Percentiles rank a stretch among this genome's conserved stretches.
These are phyloP conservation scores for Hippocampus guttulatus DNA, from an alignment of 2,113 vertebrate genomes.

Conservation along the genomic window DNA sequence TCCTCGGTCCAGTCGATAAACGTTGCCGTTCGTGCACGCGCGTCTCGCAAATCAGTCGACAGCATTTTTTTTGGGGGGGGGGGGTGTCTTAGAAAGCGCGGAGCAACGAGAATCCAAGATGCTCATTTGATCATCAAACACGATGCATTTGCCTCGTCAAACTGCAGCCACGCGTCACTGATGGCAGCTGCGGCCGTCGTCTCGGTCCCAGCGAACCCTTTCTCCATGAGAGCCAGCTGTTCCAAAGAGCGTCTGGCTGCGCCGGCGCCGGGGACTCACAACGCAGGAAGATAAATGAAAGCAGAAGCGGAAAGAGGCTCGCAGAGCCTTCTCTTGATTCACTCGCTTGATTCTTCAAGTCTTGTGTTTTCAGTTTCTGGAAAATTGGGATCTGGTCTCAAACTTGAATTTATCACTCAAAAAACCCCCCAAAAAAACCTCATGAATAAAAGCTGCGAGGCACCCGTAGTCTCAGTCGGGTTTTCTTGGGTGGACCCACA, in stretches of 20 bases:
- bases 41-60: neutral
- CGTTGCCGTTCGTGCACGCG: neutral
- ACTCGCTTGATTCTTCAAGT: neutral
- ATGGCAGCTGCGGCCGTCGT: constrained; percentile 18
- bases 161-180: constrained; percentile 16
- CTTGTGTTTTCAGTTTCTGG: neutral
- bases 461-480: too few species aligned
- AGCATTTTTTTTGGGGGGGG: neutral
- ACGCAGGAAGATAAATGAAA: constrained; percentile 54
- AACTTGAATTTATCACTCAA: neutral
- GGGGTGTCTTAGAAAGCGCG: neutral
- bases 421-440: too few species aligned
- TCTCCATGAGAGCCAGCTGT: constrained; percentile 75
- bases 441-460: too few species aligned
- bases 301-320: constrained; percentile 27
- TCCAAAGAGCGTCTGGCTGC: constrained; percentile 60
- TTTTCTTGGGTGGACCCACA: too few species aligned
- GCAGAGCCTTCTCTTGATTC: neutral
- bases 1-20: neutral
- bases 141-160: constrained; percentile 23
- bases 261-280: constrained; percentile 38
- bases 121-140: constrained; percentile 14
- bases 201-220: constrained; percentile 55
- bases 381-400: neutral
- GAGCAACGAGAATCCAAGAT: neutral